Evolutionary conservation across 2,888 invertebrate genomes (phyloP), one percentile per base, ranked within the genome.

Genomic region (Caenorhabditis imperialis): DNA sequence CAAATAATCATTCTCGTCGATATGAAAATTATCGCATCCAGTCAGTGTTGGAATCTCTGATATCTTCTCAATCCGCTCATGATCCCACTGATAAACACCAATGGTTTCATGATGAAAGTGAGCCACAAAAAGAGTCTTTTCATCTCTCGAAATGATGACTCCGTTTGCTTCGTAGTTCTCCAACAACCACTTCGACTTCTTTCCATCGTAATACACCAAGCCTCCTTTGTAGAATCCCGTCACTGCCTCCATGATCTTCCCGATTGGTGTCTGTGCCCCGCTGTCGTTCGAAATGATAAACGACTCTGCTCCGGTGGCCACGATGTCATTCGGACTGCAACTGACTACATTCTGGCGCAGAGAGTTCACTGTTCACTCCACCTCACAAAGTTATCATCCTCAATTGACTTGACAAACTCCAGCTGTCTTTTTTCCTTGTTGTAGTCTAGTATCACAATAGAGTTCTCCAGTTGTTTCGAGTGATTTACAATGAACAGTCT

Each of bases 211-310:
- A 42, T 77, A 79, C 18, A 77, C 75, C 0, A 82, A 35, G 7
- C 75, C 72, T 25, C 81, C 82, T 20, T 55, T 58, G 40, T 61
- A 65, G 30, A 63, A 62, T 10, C 77, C 74, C 1, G 58, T 54
- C 10, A 81, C 44, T 14, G 71, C 55, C 48, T 82, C 82, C 8
- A 79, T 8, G 2, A 55, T 25, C 48, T 78, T 79, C 27, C 20
- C 30, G 14, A 74, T n/a, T 8, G 35, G 30, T 2, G 76, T 78
- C 47, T 78, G 78, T 12, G 77, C 65, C 12, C 60, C 57, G 10
- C 82, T 81, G 30, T 82, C 82, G 51, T 82, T 82, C 2, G 79
- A 76, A 40, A 82, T 48, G n/a, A 82, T 50, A 22, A 82, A 77
- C 38, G 62, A 58, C 16, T 77, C 71, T 5, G 61, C 69, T 16